These are phyloP conservation scores for Procavia capensis DNA, from an alignment of 2,113 vertebrate genomes.

Conservation along the genomic window DNA sequence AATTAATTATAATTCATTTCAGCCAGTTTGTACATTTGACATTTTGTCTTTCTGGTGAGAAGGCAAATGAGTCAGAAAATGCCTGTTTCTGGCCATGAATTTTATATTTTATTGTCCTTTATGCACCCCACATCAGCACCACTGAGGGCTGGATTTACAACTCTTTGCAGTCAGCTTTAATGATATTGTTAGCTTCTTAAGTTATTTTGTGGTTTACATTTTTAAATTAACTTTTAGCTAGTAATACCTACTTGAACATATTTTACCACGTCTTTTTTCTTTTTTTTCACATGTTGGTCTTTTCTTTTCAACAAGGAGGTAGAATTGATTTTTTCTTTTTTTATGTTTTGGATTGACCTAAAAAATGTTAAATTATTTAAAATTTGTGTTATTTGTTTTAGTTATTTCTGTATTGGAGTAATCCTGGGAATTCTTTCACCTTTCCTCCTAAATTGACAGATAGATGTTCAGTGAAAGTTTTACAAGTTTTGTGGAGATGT, in stretches of 20 bases:
- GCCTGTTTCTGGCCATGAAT: neutral
- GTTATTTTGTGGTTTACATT: neutral
- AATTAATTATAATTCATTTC: neutral
- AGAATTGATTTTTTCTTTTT: neutral
- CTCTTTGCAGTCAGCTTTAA: neutral
- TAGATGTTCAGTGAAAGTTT: neutral
- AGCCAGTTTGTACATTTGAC: neutral
- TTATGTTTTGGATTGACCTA: neutral
- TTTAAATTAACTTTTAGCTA: neutral
- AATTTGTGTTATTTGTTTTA: neutral
- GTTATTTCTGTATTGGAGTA: neutral
- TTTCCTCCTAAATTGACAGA: neutral
- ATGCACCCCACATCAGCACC: neutral
- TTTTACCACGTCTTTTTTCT: neutral
- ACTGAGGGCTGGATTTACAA: neutral
- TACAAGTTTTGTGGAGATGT: neutral
- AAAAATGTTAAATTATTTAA: neutral
- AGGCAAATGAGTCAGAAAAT: neutral
- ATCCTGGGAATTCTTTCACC: neutral
- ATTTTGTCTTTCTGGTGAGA: neutral
- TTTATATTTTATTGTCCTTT: neutral
- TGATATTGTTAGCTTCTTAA: neutral
- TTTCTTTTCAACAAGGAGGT: neutral
- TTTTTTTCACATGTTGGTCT: neutral
- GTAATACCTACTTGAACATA: neutral